Percentiles rank a stretch among this genome's conserved stretches.
phyloP scores from a whole-genome alignment of 2,888 invertebrate species.

The Mythimna ferrago region DNA sequence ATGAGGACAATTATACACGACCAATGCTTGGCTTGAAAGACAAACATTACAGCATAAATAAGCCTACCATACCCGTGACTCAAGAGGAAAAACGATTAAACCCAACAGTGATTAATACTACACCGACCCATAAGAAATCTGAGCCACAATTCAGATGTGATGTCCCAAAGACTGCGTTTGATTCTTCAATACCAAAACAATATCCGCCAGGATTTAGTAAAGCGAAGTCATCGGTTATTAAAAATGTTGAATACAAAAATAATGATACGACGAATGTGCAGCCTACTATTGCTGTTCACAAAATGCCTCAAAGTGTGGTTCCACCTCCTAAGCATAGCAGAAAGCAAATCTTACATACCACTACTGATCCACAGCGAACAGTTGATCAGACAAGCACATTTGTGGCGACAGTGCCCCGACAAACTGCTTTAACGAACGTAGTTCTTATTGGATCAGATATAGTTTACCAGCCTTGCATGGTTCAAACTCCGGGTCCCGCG shows the following conservation, averaged over 20 bases:
- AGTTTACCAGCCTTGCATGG: conserved; percentile 72
- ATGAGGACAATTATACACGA: conserved; percentile 76
- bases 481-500: conserved; percentile 65
- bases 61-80: conserved; percentile 26
- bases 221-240: conserved; percentile 21
- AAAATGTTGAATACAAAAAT: conserved; percentile 20
- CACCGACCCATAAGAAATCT: conserved; percentile 29
- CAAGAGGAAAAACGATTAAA: conserved; percentile 41
- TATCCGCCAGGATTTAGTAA: conserved; percentile 11
- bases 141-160: conserved; percentile 28
- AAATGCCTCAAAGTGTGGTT: conserved; percentile 49
- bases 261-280: conserved; percentile 12
- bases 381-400: conserved; percentile 66
- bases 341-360: conserved; percentile 35
- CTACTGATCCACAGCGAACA: conserved; percentile 24
- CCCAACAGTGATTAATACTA: conserved; percentile 8
- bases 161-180: conserved; percentile 15
- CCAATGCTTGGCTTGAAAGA: conserved; percentile 60
- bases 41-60: conserved; percentile 54
- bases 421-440: conserved; percentile 72
- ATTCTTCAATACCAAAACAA: conserved; percentile 17
- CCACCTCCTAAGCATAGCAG: conserved; percentile 29
- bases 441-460: conserved; percentile 75
- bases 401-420: conserved; percentile 67
- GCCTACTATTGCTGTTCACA: conserved; percentile 27